Percentiles rank a stretch among this genome's conserved stretches.
phyloP scores from a whole-genome alignment of 1,140 invertebrate genomes.

The Ylistrum balloti region DNA sequence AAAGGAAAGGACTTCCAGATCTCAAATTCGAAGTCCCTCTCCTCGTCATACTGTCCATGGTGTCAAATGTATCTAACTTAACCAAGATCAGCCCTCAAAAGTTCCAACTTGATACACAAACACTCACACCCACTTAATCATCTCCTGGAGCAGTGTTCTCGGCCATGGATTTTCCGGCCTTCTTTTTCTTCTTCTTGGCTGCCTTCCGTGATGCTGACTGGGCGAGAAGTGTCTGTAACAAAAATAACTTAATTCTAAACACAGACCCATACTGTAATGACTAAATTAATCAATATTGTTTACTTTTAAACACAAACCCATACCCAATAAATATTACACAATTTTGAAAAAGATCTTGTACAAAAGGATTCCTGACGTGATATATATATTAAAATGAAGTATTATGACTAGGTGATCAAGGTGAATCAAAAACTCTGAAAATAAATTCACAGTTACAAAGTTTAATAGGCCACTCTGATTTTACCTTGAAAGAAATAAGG shows the following conservation, averaged over 20 bases:
- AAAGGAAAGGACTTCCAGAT: neutral
- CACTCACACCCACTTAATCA: neutral
- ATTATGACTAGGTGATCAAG: no score
- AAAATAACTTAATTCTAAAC: conserved; percentile 34
- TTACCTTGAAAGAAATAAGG: no score
- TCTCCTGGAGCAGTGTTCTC: conserved; percentile 60
- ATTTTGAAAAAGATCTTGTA: no score
- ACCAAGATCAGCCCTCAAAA: neutral
- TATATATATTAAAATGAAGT: no score
- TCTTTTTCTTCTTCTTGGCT: conserved; percentile 94
- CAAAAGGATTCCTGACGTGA: no score
- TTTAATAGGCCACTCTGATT: no score
- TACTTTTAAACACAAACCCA: no score
- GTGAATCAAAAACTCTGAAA: no score
- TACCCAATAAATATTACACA: no score
- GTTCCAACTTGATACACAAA: neutral
- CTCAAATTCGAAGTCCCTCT: neutral
- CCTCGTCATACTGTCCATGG: conserved; percentile 22
- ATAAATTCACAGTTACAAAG: no score
- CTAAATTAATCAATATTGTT: no score
- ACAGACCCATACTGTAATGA: no score
- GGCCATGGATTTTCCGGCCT: conserved; percentile 79
- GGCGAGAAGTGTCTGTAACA: conserved; percentile 87
- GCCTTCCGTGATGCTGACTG: conserved; percentile 90
- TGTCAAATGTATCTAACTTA: neutral